These are phyloP conservation scores for Aphyosemion australe DNA, from an alignment of 2,113 vertebrate genomes.

Conservation along the genomic window DNA sequence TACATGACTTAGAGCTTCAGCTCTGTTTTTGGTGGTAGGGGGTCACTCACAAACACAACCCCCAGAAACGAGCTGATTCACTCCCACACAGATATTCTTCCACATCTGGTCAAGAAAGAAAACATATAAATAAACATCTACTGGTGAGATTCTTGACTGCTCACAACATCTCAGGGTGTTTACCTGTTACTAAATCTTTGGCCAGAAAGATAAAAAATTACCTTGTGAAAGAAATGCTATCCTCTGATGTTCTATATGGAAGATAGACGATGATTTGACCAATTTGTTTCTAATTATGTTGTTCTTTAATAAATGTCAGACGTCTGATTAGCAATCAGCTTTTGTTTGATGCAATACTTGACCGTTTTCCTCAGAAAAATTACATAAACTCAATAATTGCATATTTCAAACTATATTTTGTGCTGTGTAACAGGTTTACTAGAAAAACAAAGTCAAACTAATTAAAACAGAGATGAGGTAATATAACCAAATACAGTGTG, in stretches of 20 bases:
- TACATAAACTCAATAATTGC: no score
- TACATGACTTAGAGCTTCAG: slow-evolving; percentile 29
- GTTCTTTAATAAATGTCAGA: no score
- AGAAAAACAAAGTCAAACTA: background rate
- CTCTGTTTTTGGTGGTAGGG: slow-evolving; percentile 20
- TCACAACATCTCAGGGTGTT: background rate
- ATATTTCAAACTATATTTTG: no score
- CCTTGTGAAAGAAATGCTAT: background rate
- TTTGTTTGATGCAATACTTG: no score
- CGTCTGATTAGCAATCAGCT: no score
- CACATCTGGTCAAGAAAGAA: slow-evolving; percentile 14
- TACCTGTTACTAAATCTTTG: slow-evolving; percentile 6
- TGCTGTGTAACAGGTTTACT: no score
- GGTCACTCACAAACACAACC: slow-evolving; percentile 21
- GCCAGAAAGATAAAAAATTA: background rate
- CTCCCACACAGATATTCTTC: slow-evolving; percentile 18
- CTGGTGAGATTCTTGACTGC: background rate
- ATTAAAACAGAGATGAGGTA: background rate
- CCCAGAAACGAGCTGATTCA: slow-evolving; percentile 31
- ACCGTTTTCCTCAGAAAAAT: no score
- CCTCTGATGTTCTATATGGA: background rate
- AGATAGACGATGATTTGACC: background rate
- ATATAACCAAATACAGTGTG: background rate
- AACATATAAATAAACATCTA: background rate
- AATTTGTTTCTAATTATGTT: no score